Base-by-base conservation (phyloP, 2,888 invertebrate genomes). In the Cetonia aurata region DNA sequence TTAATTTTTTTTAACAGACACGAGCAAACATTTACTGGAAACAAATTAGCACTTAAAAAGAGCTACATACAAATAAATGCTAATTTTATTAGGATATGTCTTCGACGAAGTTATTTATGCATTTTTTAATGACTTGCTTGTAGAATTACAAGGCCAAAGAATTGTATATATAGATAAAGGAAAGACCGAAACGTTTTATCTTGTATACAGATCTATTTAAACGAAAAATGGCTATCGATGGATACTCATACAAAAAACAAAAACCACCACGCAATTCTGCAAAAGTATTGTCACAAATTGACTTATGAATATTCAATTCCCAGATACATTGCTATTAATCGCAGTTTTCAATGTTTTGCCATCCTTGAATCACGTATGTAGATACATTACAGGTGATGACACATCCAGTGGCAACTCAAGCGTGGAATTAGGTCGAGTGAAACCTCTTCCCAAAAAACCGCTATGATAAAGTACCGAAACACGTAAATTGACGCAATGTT, bases 311-410 rank as follows among this genome's bases (percentile, higher is more conserved):
- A 60, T 60, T 60, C 46, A 60, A 60, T 6, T 10, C 12, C 2
- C 9, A 52, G 17, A 19, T 12, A 52, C n/a, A n/a, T n/a, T n/a
- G n/a, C 10, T 1, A 25, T 12, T 17, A 25, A 52, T 25, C 48
- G 48, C 60, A 60, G 25, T 59, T 60, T 60, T 25, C 48, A 9
- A 60, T 60, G 60, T 60, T 60, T 1, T 60, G 48, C 60, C 31
- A 48, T 60, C 60, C 60, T 60, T 60, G 60, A 60, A 60, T 60
- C 48, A 31, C 60, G 60, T 46, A 60, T 41, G 59, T 13, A 25
- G 48, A 44, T 13, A 50, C 10, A 37, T 37, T 31, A 46, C 31
- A 44, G 46, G 60, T 60, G 60, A 60, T 60, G 60, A 60, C 60
- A 60, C 60, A 52, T 37, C 9, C 25, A 46, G 48, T 48, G 46